These are phyloP conservation scores for Trachymyrmex septentrionalis DNA, from an alignment of 1,140 invertebrate genomes.

Conservation along the genomic window DNA sequence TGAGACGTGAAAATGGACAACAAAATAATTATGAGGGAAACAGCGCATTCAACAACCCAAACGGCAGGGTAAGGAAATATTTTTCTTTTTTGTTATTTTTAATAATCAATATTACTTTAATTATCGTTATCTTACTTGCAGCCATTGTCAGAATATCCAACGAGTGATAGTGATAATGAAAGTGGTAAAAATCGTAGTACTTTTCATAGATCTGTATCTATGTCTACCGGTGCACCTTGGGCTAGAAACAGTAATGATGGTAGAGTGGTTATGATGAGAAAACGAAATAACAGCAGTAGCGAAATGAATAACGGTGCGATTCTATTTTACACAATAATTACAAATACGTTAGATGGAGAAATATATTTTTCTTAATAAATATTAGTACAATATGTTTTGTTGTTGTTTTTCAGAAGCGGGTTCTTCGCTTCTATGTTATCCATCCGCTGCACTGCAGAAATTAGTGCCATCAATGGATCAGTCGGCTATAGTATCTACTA, in stretches of 20 bases:
- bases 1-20: constrained; percentile 85
- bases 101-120: background rate
- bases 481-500: constrained; percentile 86
- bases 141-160: constrained; percentile 88
- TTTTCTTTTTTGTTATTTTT: background rate
- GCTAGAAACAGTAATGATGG: constrained; percentile 88
- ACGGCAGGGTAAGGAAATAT: constrained; percentile 82
- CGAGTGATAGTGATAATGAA: constrained; percentile 87
- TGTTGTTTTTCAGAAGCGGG: constrained; percentile 87
- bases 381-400: background rate
- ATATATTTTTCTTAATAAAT: background rate
- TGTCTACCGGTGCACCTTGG: constrained; percentile 89
- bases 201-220: constrained; percentile 91
- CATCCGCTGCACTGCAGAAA: constrained; percentile 92
- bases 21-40: constrained; percentile 77
- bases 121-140: constrained; percentile 74
- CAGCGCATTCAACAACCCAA: constrained; percentile 75
- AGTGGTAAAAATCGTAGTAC: constrained; percentile 87
- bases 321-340: constrained; percentile 16
- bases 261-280: constrained; percentile 89
- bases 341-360: background rate
- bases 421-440: constrained; percentile 93
- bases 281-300: constrained; percentile 91
- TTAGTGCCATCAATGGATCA: constrained; percentile 89
- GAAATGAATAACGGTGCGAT: constrained; percentile 85